Percentiles rank a stretch among this genome's conserved stretches.
Conservation (phyloP, 2,113 vertebrate genomes). For the Sander lucioperca region DNA sequence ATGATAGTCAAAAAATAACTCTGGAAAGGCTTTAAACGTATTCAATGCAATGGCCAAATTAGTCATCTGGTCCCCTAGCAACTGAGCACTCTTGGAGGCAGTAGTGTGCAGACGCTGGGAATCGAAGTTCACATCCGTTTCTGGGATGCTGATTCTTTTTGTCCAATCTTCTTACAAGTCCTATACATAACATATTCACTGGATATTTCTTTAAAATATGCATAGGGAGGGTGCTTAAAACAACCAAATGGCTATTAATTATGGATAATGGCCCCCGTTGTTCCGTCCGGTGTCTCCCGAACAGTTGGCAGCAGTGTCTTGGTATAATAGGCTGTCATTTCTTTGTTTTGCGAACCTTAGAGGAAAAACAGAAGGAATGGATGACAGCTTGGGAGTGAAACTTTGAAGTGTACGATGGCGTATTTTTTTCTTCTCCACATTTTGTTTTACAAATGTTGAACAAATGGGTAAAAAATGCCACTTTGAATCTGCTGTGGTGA, state of each 20-base stretch:
- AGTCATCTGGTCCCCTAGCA: constrained; percentile 66
- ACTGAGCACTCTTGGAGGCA: constrained; percentile 53
- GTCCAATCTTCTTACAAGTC: constrained; percentile 70
- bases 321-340: constrained; percentile 58
- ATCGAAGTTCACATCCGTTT: constrained; percentile 64
- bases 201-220: constrained; percentile 83
- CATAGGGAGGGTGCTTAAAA: constrained; percentile 75
- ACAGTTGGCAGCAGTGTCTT: constrained; percentile 64
- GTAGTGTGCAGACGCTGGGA: constrained; percentile 43
- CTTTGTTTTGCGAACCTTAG: constrained; percentile 18
- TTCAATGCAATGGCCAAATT: constrained; percentile 61
- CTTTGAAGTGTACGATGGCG: constrained; percentile 6
- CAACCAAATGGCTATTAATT: constrained; percentile 78
- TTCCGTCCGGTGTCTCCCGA: constrained; percentile 73
- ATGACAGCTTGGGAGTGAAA: constrained; percentile 52
- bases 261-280: constrained; percentile 70
- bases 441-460: constrained; percentile 34
- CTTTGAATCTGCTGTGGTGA: constrained; percentile 19
- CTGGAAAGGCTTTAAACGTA: constrained; percentile 58
- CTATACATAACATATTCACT: constrained; percentile 78
- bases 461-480: constrained; percentile 15
- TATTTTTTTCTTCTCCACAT: background rate
- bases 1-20: constrained; percentile 38
- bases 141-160: constrained; percentile 71
- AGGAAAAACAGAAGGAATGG: constrained; percentile 17